A percentile compares a stretch with the other conserved stretches of the same genome.
Evolutionary conservation across 2,797 vertebrate species (phyloP).

Genomic region (Pseudochirops cupreus): DNA sequence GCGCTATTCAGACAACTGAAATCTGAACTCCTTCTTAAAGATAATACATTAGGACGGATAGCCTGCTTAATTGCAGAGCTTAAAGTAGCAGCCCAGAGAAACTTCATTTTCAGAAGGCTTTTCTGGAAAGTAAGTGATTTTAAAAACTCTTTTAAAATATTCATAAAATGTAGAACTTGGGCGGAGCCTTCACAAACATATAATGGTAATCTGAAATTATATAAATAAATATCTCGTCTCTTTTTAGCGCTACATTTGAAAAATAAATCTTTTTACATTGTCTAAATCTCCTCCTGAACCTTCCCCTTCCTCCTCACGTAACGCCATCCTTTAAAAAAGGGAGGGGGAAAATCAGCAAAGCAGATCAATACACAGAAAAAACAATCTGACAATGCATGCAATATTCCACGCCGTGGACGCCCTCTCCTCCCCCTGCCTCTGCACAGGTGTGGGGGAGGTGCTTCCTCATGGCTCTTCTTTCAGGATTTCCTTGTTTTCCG

Average conservation of each 20-base stretch:
- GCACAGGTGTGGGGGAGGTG: neutral
- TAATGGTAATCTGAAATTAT: constrained; percentile 44
- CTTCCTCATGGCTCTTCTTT: neutral
- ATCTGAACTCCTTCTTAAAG: constrained; percentile 87
- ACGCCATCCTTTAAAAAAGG: neutral
- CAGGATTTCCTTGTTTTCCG: neutral
- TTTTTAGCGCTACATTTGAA: constrained; percentile 42
- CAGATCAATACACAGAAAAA: neutral
- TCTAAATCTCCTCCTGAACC: neutral
- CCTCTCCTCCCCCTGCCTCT: neutral
- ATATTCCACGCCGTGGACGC: neutral
- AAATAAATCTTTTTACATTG: constrained; percentile 10
- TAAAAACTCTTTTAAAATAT: constrained; percentile 39
- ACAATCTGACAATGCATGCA: neutral
- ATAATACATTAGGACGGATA: constrained; percentile 82
- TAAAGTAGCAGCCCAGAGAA: constrained; percentile 83
- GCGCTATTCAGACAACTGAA: constrained; percentile 88
- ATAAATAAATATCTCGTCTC: constrained; percentile 9
- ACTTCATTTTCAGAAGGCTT: constrained; percentile 83
- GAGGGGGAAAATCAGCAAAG: neutral
- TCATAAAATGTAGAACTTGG: neutral
- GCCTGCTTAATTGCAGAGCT: constrained; percentile 88
- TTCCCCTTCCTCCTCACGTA: neutral
- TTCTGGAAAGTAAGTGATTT: constrained; percentile 90
- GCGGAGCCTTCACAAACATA: neutral